phyloP scores from a whole-genome alignment of 2,888 invertebrate genomes.

The Ashinkailepas kermadecensis region DNA sequence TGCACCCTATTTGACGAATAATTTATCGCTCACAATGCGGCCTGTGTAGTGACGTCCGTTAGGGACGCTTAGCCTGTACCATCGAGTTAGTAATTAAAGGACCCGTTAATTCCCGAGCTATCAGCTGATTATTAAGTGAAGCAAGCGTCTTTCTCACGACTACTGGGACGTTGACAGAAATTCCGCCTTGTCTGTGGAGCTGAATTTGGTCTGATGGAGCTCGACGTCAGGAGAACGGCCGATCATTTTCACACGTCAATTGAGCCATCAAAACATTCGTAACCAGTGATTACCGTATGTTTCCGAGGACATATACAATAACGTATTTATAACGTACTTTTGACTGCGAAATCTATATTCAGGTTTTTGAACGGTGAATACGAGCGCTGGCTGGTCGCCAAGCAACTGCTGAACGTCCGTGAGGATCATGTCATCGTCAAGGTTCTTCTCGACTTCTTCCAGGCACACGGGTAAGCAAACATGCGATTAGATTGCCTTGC shows the following conservation, averaged over 20 bases:
- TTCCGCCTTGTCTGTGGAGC: neutral
- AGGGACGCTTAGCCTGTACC: no score
- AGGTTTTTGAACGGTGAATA: neutral
- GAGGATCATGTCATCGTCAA: neutral
- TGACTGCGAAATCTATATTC: neutral
- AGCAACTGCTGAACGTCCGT: neutral
- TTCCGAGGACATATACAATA: neutral
- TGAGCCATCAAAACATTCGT: neutral
- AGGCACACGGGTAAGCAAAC: neutral
- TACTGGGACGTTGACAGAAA: no score
- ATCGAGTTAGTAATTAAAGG: no score
- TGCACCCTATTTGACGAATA: no score
- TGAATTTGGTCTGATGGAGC: no score
- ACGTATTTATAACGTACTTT: neutral
- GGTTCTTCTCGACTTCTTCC: constrained; percentile 4
- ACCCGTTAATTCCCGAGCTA: no score
- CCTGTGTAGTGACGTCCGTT: no score
- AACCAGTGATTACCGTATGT: neutral
- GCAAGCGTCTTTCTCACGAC: no score
- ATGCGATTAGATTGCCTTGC: neutral
- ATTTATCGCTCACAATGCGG: no score
- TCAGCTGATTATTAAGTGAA: no score
- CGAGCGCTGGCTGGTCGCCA: neutral
- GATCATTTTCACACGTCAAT: neutral
- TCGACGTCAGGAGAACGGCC: neutral